phyloP scores from a whole-genome alignment of 2,888 invertebrate species.

The Dinocampus coccinellae region DNA sequence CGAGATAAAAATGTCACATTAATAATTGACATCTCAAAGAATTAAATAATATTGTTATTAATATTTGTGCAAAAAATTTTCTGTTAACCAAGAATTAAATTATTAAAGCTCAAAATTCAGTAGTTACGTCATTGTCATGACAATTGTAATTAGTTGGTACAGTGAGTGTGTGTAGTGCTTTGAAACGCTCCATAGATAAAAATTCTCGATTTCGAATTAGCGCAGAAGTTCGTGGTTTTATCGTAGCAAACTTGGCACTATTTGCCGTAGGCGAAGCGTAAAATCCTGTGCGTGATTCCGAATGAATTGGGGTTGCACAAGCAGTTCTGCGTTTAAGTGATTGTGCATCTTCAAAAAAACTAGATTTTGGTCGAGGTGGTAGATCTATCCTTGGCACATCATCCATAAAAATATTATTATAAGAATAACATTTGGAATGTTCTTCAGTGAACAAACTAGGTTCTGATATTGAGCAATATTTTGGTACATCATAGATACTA shows the following conservation, averaged over 20 bases:
- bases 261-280: constrained; percentile 33
- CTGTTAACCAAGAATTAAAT: too few relatives aligned
- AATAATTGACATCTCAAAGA: not conserved
- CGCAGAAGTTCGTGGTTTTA: constrained; percentile 46
- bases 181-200: constrained; percentile 30
- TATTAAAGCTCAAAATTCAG: not conserved
- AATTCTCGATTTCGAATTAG: constrained; percentile 34
- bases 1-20: not conserved
- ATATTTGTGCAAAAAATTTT: too few relatives aligned
- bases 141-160: not conserved
- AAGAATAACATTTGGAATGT: not conserved
- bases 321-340: constrained; percentile 44
- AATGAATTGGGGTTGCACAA: not conserved
- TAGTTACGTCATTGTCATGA: not conserved
- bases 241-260: constrained; percentile 44
- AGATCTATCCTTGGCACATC: constrained; percentile 45
- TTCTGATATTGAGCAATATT: constrained; percentile 47
- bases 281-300: constrained; percentile 20
- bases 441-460: constrained; percentile 31
- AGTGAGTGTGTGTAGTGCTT: not conserved
- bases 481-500: constrained; percentile 48
- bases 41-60: too few relatives aligned
- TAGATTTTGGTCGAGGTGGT: constrained; percentile 45
- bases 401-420: not conserved
- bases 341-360: constrained; percentile 50